Evolutionary conservation across 2,113 vertebrate species (phyloP), one percentile per base, ranked within the genome.

Genomic region (Serinus canaria): DNA sequence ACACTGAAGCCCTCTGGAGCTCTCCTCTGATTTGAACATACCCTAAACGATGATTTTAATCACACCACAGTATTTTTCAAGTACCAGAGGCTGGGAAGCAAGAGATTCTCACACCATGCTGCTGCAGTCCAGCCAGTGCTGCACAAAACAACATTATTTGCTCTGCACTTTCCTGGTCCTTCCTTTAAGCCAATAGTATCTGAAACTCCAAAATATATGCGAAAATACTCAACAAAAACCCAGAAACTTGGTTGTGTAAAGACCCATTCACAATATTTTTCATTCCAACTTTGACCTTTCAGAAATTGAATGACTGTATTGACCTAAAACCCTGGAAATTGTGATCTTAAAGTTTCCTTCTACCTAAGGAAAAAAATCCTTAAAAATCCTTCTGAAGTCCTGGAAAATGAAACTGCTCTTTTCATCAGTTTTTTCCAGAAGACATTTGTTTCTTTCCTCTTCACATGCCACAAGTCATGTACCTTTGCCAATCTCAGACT

Each of bases 101-200:
- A 4, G 8, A 19, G 39, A 63, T 70, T 30, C 59, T 70, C 35
- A 20, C 6, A 33, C 3, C 46, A 55, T 0, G 0, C 30, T 58
- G 35, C 16, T 4, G 37, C 13, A 43, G 25, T 16, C n/a, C n/a
- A 39, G 67, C 8, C n/a, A 62, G 11, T 3, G 9, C 23, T 5
- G 4, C 9, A 63, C 19, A 30, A 23, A 88, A 75, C 16, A 41
- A 8, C 1, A 4, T 13, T 44, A 56, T 11, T 44, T 5, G 1
- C 41, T 87, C 66, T 49, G 8, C 7, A 4, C 7, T 19, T 7
- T 84, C 25, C 41, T 4, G 0, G 15, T 81, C 13, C 37, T 76
- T 64, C 22, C 66, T 85, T 79, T 60, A 67, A 67, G 52, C 7
- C 33, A 80, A 50, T 3, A 55, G 46, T 13, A 77, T 15, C 22